A percentile compares a stretch with the other conserved stretches of the same genome.
These are phyloP conservation scores for Acipenser ruthenus DNA, from an alignment of 2,797 vertebrate genomes.

Conservation along the genomic window DNA sequence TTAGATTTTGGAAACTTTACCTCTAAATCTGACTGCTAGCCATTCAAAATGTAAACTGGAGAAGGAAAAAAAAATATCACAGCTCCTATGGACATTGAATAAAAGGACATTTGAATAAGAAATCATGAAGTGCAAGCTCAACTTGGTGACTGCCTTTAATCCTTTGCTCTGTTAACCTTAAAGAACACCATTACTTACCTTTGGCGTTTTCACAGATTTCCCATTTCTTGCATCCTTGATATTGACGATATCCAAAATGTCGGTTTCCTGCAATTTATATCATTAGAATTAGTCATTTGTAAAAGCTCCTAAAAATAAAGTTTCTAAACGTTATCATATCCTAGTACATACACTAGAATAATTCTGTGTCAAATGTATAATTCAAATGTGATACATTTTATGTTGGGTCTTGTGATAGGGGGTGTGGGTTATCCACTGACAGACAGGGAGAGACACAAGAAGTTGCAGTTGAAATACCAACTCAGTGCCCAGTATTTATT, in stretches of 20 bases:
- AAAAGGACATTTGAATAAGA: too few species aligned
- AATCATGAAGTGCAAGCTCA: too few species aligned
- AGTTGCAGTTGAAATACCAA: constrained; percentile 6
- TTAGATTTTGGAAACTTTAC: too few species aligned
- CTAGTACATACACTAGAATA: not conserved
- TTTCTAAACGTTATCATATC: not conserved
- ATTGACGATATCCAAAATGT: constrained; percentile 59
- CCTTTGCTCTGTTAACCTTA: too few species aligned
- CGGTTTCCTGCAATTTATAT: constrained; percentile 56
- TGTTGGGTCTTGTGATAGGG: constrained; percentile 36
- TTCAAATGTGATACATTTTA: not conserved
- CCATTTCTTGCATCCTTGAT: constrained; percentile 68
- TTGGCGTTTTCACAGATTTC: constrained; percentile 60
- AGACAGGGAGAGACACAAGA: constrained; percentile 28
- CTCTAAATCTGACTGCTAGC: too few species aligned
- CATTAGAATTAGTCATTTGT: too few species aligned
- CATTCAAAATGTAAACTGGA: too few species aligned
- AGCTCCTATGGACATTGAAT: too few species aligned
- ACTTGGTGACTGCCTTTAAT: too few species aligned
- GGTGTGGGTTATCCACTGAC: constrained; percentile 15
- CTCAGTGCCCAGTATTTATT: too few species aligned
- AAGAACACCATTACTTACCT: constrained; percentile 44
- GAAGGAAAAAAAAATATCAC: too few species aligned
- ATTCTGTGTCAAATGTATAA: not conserved
- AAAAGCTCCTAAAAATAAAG: too few species aligned